Percentiles rank a stretch among this genome's conserved stretches.
phyloP scores from a whole-genome alignment of 2,797 vertebrate genomes.

The Amniataba percoides region DNA sequence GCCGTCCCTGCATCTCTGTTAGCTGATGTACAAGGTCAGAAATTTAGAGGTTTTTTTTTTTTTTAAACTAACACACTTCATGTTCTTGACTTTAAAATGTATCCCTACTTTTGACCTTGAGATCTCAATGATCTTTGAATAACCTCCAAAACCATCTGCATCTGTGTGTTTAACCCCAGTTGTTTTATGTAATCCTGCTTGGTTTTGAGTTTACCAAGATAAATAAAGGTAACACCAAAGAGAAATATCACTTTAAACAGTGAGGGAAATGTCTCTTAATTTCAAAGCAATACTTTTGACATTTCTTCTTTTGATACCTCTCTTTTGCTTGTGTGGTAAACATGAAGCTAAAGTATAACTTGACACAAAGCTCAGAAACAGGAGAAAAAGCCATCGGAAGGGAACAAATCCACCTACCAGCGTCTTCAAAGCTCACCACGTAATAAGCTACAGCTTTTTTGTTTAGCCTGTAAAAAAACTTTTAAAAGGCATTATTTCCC shows the following conservation, averaged over 20 bases:
- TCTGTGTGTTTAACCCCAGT: not conserved
- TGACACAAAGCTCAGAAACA: not conserved
- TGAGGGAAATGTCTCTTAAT: not conserved
- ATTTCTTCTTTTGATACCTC: not conserved
- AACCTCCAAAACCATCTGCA: not conserved
- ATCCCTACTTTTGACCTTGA: not conserved
- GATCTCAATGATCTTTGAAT: not conserved
- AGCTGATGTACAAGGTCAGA: conserved; percentile 35
- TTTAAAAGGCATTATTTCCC: not conserved
- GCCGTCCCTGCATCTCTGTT: conserved; percentile 2
- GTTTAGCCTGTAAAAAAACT: not conserved
- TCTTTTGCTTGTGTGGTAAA: conserved; percentile 1
- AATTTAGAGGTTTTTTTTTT: not conserved
- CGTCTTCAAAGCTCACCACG: not conserved
- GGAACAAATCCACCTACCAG: not conserved
- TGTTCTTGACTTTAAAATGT: not conserved
- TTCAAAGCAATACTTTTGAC: not conserved
- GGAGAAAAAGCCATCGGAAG: not conserved
- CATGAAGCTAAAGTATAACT: not conserved
- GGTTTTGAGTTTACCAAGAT: not conserved
- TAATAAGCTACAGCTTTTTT: not conserved
- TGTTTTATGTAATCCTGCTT: not conserved
- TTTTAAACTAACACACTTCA: not conserved
- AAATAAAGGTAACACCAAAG: not conserved
- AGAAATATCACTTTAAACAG: not conserved